Evolutionary conservation across 1,140 invertebrate genomes (phyloP), one percentile per base, ranked within the genome.

Genomic region (Drosophila equinoxialis): DNA sequence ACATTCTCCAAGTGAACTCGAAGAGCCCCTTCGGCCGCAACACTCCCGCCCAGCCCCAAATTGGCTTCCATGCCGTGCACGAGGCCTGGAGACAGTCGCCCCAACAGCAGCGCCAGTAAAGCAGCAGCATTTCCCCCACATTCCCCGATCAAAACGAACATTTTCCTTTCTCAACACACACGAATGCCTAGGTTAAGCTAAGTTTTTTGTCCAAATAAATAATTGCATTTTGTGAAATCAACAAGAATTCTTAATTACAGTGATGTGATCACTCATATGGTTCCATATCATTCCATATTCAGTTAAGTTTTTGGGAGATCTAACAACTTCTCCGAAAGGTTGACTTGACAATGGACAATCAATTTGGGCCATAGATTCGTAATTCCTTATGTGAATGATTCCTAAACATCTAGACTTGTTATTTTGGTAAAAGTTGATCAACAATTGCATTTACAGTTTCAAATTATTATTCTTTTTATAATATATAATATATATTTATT

Each of bases 1-100:
- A 90, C 67, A 90, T 92, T 39, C 73, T 92, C 6, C 74, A 91
- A 69, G 91, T 91, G n/a, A 90, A 92, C 71, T 39, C 82, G 2
- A 77, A 81, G 74, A 85, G 78, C 37, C 91, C 91, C 37, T 92
- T 91, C 69, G 91, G 91, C 26, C 80, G 87, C 59, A 87, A 78
- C 63, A 65, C 84, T 2, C 86, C 90, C 13, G 90, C 90, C 58
- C 80, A 91, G 65, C 79, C 69, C 26, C 90, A 91, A 61, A 68
- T 11, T 45, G 74, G 62, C 61, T 90, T 71, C 30, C 86, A 90
- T 54, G 66, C 59, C 35, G 68, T 67, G 17, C 81, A 82, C 26
- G 58, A 84, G 14, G 30, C 80, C 11, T 90, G 86, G 86, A 69
- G 63, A 30, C 75, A 68, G 66, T 59, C 60, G 51, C 8, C 26